Evolutionary conservation across 2,113 vertebrate genomes (phyloP).

Genomic region (Thalassoma bifasciatum): DNA sequence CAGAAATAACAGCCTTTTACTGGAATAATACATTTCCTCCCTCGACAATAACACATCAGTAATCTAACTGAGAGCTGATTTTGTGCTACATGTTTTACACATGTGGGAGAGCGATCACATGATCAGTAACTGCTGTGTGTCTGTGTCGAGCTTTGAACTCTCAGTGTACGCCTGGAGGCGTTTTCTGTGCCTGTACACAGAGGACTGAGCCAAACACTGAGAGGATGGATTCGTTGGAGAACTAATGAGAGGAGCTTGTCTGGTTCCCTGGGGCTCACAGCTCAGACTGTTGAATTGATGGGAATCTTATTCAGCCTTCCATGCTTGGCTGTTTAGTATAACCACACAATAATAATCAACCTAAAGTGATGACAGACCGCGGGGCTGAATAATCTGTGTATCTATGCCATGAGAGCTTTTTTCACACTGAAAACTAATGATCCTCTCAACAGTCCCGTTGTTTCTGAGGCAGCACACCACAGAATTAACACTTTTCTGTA

Average conservation of each 20-base stretch:
- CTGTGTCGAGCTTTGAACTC: constrained; percentile 12
- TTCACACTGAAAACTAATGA: not conserved
- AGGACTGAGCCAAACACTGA: constrained; percentile 32
- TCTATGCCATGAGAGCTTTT: constrained; percentile 9
- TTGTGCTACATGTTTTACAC: not conserved
- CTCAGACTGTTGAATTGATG: constrained; percentile 32
- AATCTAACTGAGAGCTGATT: not conserved
- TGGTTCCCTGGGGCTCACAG: not conserved
- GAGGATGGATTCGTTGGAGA: constrained; percentile 40
- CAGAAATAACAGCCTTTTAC: no score
- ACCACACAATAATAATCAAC: constrained; percentile 15
- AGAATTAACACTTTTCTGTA: no score
- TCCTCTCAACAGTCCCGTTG: not conserved
- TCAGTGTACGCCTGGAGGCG: not conserved
- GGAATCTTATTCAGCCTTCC: constrained; percentile 13
- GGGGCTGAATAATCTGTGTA: not conserved
- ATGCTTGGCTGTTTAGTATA: constrained; percentile 17
- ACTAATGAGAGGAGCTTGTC: constrained; percentile 43
- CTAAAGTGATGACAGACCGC: not conserved
- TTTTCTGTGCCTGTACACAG: not conserved
- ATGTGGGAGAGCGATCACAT: not conserved
- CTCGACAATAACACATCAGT: no score
- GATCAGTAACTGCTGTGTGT: constrained; percentile 13
- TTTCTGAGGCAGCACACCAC: not conserved
- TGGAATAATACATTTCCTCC: not conserved